Percentiles rank a stretch among this genome's conserved stretches.
These are phyloP conservation scores for Drosophila pullipes DNA, from an alignment of 2,888 invertebrate genomes.

Conservation along the genomic window DNA sequence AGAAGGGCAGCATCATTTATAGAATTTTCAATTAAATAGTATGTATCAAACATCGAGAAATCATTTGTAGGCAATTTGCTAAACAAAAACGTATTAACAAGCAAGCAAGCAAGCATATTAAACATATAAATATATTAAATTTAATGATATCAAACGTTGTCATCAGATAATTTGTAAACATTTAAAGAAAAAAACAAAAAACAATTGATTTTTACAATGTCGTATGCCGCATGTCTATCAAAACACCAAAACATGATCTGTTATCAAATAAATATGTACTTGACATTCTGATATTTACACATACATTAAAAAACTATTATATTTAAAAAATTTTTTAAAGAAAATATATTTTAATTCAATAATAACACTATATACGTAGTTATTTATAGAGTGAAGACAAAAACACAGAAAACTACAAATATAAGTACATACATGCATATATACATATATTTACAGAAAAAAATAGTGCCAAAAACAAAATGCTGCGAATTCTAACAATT, in stretches of 20 bases:
- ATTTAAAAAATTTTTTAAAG: conserved; percentile 70
- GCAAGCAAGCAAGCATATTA: conserved; percentile 40
- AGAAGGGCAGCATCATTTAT: conserved; percentile 51
- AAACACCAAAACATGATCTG: conserved; percentile 79
- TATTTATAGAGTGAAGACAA: conserved; percentile 40
- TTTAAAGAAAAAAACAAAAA: conserved; percentile 6
- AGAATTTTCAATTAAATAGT: conserved; percentile 60
- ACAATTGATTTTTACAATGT: conserved; percentile 47
- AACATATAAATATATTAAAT: conserved; percentile 28
- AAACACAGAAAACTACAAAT: conserved; percentile 14
- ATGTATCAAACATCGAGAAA: conserved; percentile 60
- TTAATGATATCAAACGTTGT: conserved; percentile 69
- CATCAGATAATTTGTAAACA: conserved; percentile 57
- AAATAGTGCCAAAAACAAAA: conserved; percentile 52
- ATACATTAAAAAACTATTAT: conserved; percentile 73
- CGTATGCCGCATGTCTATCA: conserved; percentile 74
- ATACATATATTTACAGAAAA: conserved; percentile 52
- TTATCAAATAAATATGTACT: conserved; percentile 79
- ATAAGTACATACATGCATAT: conserved; percentile 31
- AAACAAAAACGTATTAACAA: conserved; percentile 46
- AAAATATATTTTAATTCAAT: conserved; percentile 67
- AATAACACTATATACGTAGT: conserved; percentile 52
- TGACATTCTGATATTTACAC: conserved; percentile 81
- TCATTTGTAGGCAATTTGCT: conserved; percentile 59
- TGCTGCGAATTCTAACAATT: conserved; percentile 39